Conservation (phyloP, 1,140 invertebrate species). For the Drosophila trapezifrons region DNA sequence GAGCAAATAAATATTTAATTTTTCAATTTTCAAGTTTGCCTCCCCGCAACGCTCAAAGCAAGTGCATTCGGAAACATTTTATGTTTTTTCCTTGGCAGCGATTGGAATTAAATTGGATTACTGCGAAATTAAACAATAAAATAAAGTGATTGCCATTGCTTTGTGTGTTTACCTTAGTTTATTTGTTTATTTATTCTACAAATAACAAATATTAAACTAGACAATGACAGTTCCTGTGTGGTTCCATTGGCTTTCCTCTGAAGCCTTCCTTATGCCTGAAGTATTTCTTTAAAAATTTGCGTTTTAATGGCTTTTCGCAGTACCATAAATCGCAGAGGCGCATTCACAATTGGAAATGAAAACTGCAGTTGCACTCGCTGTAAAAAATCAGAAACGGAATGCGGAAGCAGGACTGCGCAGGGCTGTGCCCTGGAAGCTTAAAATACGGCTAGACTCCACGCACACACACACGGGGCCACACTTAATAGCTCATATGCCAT, state of each 20-base stretch:
- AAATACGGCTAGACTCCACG: constrained; percentile 49
- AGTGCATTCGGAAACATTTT: constrained; percentile 28
- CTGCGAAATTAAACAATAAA: constrained; percentile 13
- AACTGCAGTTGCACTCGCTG: constrained; percentile 41
- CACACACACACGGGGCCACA: constrained; percentile 32
- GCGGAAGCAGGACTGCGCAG: constrained; percentile 21
- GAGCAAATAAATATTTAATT: constrained; percentile 44
- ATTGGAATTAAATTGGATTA: constrained; percentile 16
- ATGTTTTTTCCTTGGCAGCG: neutral
- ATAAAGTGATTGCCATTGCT: constrained; percentile 5
- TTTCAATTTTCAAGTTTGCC: constrained; percentile 24
- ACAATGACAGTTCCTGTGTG: neutral
- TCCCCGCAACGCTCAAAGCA: constrained; percentile 15
- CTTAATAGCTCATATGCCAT: constrained; percentile 79
- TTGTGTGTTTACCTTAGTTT: too few relatives aligned
- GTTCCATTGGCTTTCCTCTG: neutral
- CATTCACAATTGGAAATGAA: constrained; percentile 57
- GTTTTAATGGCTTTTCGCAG: constrained; percentile 22
- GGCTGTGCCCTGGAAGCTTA: constrained; percentile 28
- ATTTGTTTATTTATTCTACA: too few relatives aligned
- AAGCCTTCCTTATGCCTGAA: neutral
- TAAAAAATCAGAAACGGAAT: constrained; percentile 28
- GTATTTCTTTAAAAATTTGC: neutral
- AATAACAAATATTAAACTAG: neutral
- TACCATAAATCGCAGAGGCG: constrained; percentile 52